phyloP scores from a whole-genome alignment of 2,113 vertebrate species.

The Microcebus lehilahytsara region DNA sequence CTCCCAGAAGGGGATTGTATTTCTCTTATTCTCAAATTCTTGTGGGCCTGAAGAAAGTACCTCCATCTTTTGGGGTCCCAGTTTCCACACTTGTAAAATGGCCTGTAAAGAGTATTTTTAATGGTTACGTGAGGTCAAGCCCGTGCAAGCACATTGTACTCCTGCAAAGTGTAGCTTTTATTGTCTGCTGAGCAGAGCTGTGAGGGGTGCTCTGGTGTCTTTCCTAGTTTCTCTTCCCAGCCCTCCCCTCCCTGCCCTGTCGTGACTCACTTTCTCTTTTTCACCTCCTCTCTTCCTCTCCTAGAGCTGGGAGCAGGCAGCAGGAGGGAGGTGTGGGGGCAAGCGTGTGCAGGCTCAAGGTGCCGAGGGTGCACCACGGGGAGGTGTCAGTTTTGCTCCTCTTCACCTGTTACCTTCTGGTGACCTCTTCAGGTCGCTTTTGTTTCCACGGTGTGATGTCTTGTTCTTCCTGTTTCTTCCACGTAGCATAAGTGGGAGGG shows the following conservation, averaged over 20 bases:
- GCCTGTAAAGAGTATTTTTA: not conserved
- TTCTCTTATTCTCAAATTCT: not conserved
- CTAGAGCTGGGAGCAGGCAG: not conserved
- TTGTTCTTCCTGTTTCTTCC: not conserved
- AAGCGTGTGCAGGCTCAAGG: no score
- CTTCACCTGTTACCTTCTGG: not conserved
- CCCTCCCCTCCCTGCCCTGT: not conserved
- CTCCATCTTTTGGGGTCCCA: not conserved
- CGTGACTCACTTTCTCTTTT: not conserved
- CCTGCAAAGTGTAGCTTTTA: not conserved
- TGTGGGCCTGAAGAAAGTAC: not conserved
- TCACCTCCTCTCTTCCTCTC: not conserved
- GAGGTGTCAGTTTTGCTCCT: not conserved
- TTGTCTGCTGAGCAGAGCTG: not conserved
- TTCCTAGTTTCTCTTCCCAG: not conserved
- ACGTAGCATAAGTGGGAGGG: not conserved
- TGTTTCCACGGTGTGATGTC: not conserved
- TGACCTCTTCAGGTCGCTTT: not conserved
- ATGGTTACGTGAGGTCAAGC: not conserved
- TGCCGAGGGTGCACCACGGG: not conserved
- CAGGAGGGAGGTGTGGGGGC: not conserved
- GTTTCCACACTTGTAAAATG: not conserved
- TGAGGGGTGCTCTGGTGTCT: not conserved
- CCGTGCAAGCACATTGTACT: not conserved
- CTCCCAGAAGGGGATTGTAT: not conserved